These are phyloP conservation scores for Pomatorhinus ruficollis DNA, from an alignment of 2,113 vertebrate species.

Conservation along the genomic window DNA sequence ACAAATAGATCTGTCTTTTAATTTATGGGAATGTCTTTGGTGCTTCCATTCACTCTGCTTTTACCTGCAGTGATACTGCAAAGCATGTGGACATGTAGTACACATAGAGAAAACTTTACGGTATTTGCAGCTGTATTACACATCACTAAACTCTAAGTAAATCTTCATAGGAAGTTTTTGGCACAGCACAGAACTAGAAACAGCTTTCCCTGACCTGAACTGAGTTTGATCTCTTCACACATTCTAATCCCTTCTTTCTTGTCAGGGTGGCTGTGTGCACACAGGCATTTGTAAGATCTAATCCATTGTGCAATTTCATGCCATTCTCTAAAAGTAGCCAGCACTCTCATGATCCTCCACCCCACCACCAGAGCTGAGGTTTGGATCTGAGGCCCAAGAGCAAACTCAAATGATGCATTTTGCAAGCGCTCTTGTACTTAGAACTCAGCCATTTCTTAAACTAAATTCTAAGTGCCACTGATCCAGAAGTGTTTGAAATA, in stretches of 20 bases:
- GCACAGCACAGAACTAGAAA: not conserved
- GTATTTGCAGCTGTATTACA: not conserved
- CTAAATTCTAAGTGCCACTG: not conserved
- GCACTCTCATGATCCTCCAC: rapidly evolving
- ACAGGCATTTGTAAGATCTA: not conserved
- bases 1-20: not conserved
- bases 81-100: not conserved
- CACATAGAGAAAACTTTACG: rapidly evolving
- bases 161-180: not conserved
- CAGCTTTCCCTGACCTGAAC: not conserved
- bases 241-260: not conserved
- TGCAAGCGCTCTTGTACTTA: not conserved
- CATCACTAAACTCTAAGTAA: not conserved
- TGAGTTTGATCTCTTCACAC: not conserved
- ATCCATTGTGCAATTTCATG: not conserved
- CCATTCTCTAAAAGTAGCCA: not conserved
- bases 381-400: not conserved
- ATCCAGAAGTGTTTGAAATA: not conserved
- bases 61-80: not conserved
- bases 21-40: not conserved
- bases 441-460: not conserved
- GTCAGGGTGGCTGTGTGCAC: rapidly evolving
- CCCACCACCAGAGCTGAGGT: not conserved
- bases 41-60: not conserved
- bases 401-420: not conserved